Evolutionary conservation across 2,888 invertebrate species (phyloP), one percentile per base, ranked within the genome.

Genomic region (Drosophila ustulata): DNA sequence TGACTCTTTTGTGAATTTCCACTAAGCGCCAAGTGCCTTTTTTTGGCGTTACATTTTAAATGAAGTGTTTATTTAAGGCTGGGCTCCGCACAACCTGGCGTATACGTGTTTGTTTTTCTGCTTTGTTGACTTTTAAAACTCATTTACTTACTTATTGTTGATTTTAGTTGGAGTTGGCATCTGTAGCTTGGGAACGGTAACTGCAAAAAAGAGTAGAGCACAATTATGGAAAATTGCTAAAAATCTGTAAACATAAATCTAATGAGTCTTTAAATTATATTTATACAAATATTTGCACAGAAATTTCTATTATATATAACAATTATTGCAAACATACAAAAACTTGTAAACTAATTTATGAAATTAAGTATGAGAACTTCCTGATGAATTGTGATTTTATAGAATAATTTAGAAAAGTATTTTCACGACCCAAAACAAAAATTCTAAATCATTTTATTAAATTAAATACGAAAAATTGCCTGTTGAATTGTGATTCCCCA

Each of bases 21-120:
- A 72, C 70, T 71, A 62, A 70, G 80, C 78, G 78, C 72, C 82
- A 76, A 76, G 62, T 67, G 63, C 25, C 65, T 64, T 72, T 75
- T 66, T 87, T 71, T 72, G 71, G 78, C 75, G 82, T 73, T 82
- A 88, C 85, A 82, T 88, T 88, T 88, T 71, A 85, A 88, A 82
- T 82, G 8, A 75, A 73, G 75, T 82, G 86, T 85, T 88, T 79
- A 61, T 68, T 82, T 82, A 73, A 69, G 77, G 66, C 53, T 47
- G 49, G 62, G 65, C 46, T 37, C 28, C 26, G 45, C 45, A 46
- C 45, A 49, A 34, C 50, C 25, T 46, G 46, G 23, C 9, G 25
- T 66, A 5, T 56, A 25, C 34, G n/a, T 46, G 45, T 58, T 51
- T 66, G 13, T 8, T 13, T 13, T 32, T 25, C 13, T 28, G 4